Conservation (phyloP, 2,113 vertebrate species). For the Balaeniceps rex region DNA sequence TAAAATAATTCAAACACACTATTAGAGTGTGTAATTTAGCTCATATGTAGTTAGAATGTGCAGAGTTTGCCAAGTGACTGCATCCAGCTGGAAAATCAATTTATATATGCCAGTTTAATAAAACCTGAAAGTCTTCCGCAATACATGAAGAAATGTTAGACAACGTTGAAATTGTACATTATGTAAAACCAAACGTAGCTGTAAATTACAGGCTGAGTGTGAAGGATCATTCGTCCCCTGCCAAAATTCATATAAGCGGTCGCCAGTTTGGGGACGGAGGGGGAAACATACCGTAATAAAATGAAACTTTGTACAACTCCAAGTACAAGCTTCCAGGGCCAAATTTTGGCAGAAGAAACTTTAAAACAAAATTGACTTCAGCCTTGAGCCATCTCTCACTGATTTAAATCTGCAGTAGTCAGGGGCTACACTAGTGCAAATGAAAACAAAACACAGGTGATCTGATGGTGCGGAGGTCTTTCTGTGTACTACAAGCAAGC, state of each 20-base stretch:
- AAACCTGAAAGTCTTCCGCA: slow-evolving; percentile 43
- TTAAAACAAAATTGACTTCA: neutral
- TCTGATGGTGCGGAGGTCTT: neutral
- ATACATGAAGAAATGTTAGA: slow-evolving; percentile 15
- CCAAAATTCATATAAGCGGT: slow-evolving; percentile 34
- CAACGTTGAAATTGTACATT: slow-evolving; percentile 37
- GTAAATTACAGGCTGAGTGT: slow-evolving; percentile 34
- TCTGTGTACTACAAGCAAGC: neutral
- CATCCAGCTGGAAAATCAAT: slow-evolving; percentile 69
- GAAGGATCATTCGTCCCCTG: slow-evolving; percentile 27
- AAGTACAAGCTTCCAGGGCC: neutral
- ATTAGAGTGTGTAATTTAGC: slow-evolving; percentile 69
- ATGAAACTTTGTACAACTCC: neutral
- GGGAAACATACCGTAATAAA: slow-evolving; percentile 17
- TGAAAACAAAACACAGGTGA: neutral
- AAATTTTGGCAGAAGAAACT: neutral
- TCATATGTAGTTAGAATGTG: slow-evolving; percentile 55
- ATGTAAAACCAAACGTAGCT: slow-evolving; percentile 38
- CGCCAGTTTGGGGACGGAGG: neutral
- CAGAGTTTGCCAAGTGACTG: slow-evolving; percentile 61
- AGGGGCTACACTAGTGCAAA: neutral
- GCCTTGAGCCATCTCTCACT: neutral
- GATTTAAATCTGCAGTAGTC: neutral
- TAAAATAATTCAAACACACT: slow-evolving; percentile 66
- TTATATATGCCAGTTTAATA: slow-evolving; percentile 64